Conservation (phyloP, 1,140 invertebrate genomes). For the Scaptomyza hsui region DNA sequence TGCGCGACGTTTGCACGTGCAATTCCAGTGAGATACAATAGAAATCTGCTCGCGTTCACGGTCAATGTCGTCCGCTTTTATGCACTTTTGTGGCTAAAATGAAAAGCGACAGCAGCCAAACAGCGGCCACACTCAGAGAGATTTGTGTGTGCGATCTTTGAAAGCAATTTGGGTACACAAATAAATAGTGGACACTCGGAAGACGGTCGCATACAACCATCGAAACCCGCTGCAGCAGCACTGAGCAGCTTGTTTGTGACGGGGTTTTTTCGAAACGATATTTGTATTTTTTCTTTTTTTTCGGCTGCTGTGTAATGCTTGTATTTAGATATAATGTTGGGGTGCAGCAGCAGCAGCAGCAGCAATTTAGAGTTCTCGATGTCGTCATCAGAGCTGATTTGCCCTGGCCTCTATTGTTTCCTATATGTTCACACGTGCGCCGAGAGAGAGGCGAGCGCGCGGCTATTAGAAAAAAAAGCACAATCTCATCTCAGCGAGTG, state of each 20-base stretch:
- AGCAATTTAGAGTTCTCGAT: slow-evolving; percentile 15
- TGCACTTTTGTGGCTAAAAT: slow-evolving; percentile 51
- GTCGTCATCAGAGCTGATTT: slow-evolving; percentile 33
- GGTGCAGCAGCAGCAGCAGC: slow-evolving; percentile 13
- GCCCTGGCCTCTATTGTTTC: slow-evolving; percentile 32
- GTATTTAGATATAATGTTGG: slow-evolving; percentile 15
- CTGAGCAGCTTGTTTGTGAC: slow-evolving; percentile 33
- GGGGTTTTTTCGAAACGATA: slow-evolving; percentile 18
- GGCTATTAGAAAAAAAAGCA: slow-evolving; percentile 36
- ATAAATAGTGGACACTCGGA: slow-evolving; percentile 23
- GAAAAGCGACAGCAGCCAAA: slow-evolving; percentile 29
- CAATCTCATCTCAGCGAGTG: slow-evolving; percentile 20
- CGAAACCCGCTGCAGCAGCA: slow-evolving; percentile 26
- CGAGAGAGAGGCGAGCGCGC: slow-evolving; percentile 6
- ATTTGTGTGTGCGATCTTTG: slow-evolving; percentile 16
- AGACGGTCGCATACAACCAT: slow-evolving; percentile 7
- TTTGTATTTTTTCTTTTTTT: slow-evolving; percentile 1
- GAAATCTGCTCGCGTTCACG: slow-evolving; percentile 44
- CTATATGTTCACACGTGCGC: slow-evolving; percentile 47
- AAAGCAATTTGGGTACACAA: slow-evolving; percentile 9
- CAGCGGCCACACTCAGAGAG: slow-evolving; percentile 19
- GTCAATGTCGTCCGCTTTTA: slow-evolving; percentile 49
- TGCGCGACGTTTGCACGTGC: slow-evolving; percentile 39
- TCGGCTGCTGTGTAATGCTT: slow-evolving; percentile 27
- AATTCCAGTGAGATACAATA: slow-evolving; percentile 35